Conservation (phyloP, 1,140 invertebrate species). For the Ridgeia piscesae region DNA sequence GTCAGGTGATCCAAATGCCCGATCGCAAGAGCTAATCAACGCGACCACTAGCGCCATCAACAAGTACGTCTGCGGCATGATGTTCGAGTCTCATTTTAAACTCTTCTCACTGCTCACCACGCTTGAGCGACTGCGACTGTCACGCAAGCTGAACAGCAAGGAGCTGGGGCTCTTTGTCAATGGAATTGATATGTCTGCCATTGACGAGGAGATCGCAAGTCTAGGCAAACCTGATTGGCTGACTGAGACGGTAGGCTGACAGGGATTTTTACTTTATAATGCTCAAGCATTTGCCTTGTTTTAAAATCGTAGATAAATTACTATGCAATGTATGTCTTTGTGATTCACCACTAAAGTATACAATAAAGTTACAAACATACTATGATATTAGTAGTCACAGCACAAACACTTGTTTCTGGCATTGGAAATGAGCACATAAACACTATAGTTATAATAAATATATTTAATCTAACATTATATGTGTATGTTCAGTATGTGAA, state of each 20-base stretch:
- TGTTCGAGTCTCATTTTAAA: conserved; percentile 52
- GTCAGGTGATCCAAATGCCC: conserved; percentile 47
- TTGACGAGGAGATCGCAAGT: conserved; percentile 36
- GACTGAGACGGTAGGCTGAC: conserved; percentile 37
- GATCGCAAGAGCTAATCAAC: conserved; percentile 52
- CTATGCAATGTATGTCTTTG: too few species aligned
- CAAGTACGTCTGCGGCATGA: conserved; percentile 47
- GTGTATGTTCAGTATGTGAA: too few species aligned
- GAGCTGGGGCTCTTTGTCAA: conserved; percentile 53
- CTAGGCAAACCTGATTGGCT: conserved; percentile 51
- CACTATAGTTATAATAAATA: too few species aligned
- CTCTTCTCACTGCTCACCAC: conserved; percentile 48
- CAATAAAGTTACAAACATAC: too few species aligned
- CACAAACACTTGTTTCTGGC: too few species aligned
- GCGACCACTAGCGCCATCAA: conserved; percentile 46
- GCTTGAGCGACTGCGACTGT: conserved; percentile 46
- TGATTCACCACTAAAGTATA: too few species aligned
- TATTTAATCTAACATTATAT: too few species aligned
- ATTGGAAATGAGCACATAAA: too few species aligned
- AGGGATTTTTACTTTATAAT: not conserved
- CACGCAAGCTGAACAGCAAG: conserved; percentile 41
- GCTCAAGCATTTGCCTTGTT: not conserved
- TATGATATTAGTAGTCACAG: too few species aligned
- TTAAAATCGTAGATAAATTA: too few species aligned
- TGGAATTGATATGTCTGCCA: conserved; percentile 44